These are phyloP conservation scores for Phrynosoma platyrhinos DNA, from an alignment of 2,113 vertebrate genomes.

Conservation along the genomic window DNA sequence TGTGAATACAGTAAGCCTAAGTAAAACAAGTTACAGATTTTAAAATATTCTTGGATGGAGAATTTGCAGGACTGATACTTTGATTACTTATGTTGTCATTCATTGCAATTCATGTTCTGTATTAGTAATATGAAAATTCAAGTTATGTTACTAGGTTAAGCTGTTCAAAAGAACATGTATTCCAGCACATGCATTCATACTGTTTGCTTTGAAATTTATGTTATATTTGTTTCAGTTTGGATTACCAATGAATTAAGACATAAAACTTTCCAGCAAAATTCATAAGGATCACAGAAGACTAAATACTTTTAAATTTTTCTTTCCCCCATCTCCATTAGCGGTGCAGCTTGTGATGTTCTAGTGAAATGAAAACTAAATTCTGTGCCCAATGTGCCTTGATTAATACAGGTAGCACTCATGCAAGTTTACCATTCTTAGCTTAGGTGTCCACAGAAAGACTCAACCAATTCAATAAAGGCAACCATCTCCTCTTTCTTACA, in stretches of 20 bases:
- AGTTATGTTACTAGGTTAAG: conserved; percentile 9
- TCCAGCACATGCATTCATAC: neutral
- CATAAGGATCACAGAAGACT: conserved; percentile 56
- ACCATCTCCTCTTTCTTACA: conserved; percentile 50
- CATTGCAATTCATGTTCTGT: neutral
- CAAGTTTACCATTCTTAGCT: conserved; percentile 68
- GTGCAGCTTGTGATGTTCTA: conserved; percentile 73
- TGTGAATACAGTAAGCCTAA: neutral
- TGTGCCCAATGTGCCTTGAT: conserved; percentile 82
- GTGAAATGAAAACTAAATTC: conserved; percentile 76
- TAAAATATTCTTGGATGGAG: conserved; percentile 45
- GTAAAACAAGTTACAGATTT: neutral
- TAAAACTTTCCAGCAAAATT: conserved; percentile 40
- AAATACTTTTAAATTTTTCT: conserved; percentile 44
- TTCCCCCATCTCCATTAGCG: conserved; percentile 57
- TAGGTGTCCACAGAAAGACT: conserved; percentile 53
- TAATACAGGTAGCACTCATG: conserved; percentile 72
- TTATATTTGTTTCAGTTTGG: conserved; percentile 30
- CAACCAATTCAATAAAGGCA: conserved; percentile 46
- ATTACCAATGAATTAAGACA: conserved; percentile 48
- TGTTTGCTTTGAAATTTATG: neutral
- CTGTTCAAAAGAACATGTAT: neutral
- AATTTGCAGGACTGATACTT: conserved; percentile 41
- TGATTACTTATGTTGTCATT: conserved; percentile 28
- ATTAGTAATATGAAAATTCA: neutral